Evolutionary conservation across 23 tunicate species (phyloP), one percentile per base, ranked within the genome.

Genomic region (Trididemnum clinides): DNA sequence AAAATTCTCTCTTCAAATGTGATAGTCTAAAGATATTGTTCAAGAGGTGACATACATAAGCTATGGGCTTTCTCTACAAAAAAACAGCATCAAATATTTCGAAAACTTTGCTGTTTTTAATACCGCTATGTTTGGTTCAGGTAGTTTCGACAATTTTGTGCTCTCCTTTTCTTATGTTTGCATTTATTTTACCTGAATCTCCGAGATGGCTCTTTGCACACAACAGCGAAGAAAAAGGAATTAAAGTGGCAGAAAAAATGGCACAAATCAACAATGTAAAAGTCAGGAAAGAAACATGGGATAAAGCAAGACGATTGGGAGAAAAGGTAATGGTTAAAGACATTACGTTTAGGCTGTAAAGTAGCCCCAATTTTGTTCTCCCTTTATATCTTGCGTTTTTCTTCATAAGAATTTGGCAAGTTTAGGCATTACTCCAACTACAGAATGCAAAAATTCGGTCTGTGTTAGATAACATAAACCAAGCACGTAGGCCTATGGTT

Each of bases 171-270:
- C 26, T 44, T 44, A 5, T 44, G 18, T 4, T 77, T 12, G 25
- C 25, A 7, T 77, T 77, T 10, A 38, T 77, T 77, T 6, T 77
- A 6, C 82, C 82, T 21, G 82, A 77, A 44, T 77, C 82, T 5
- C 82, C 82, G 30, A 18, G 71, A 44, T 28, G 78, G 78, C 21
- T 32, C 7, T 71, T 71, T 71, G 44, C n/a, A 5, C 12, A 71
- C 21, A 71, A 71, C 20, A 31, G n/a, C 10, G 44, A 19, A 19
- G 7, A 31, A 33, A 12, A 71, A 30, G 78, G 78, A n/a, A 30
- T 30, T 6, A 71, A 71, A 27, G 78, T 71, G 7, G 20, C 19
- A 71, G 29, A 33, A 12, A 10, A 6, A 7, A 21, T 71, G 50
- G 78, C 78, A 12, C 15, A 27, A 5, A 71, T 71, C 21, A 71